These are phyloP conservation scores for Diloba caeruleocephala DNA, from an alignment of 2,888 invertebrate genomes.

Conservation along the genomic window DNA sequence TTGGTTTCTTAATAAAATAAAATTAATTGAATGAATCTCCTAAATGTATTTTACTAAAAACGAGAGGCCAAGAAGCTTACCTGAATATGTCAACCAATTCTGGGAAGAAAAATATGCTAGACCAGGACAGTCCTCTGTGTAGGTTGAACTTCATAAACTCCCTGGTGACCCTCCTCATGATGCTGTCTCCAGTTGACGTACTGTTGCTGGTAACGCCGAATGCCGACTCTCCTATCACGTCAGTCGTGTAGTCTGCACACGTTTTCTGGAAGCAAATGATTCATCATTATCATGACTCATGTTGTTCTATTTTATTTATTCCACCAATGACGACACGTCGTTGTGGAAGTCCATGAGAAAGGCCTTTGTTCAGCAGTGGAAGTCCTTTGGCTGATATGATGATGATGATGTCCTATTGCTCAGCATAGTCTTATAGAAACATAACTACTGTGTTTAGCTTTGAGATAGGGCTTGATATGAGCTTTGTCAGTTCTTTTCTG, in stretches of 20 bases:
- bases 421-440: no score
- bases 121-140: slow-evolving; percentile 62
- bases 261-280: slow-evolving; percentile 40
- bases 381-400: no score
- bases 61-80: slow-evolving; percentile 34
- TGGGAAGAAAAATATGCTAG: slow-evolving; percentile 70
- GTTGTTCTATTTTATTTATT: no score
- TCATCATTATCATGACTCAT: background rate
- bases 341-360: no score
- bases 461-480: no score
- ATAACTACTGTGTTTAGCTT: no score
- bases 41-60: background rate
- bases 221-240: slow-evolving; percentile 66
- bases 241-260: slow-evolving; percentile 65
- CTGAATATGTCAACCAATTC: slow-evolving; percentile 63
- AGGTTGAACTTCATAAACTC: slow-evolving; percentile 60
- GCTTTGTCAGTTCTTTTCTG: no score
- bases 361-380: no score
- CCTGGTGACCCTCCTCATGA: slow-evolving; percentile 61
- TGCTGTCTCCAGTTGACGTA: slow-evolving; percentile 61
- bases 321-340: no score
- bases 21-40: no score
- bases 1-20: no score
- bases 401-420: no score
- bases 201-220: slow-evolving; percentile 66